Conservation (phyloP, 2,797 vertebrate species). For the Helicolenus hilgendorfi region DNA sequence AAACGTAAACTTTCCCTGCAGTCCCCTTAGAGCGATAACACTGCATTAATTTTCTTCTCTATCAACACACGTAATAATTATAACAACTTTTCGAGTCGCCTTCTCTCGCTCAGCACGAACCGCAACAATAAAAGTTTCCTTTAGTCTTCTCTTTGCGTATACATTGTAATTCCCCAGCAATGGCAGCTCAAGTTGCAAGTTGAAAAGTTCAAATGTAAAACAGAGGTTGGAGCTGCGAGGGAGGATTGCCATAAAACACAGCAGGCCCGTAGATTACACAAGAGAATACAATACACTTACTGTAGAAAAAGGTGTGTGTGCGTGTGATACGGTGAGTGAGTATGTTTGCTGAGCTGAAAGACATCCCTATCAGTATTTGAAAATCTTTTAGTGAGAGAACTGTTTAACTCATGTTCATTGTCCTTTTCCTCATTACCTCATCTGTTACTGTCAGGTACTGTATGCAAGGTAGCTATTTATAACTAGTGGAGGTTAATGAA, state of each 20-base stretch:
- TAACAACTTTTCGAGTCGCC: neutral
- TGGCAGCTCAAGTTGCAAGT: slow-evolving; percentile 65
- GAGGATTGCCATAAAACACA: slow-evolving; percentile 63
- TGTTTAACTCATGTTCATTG: slow-evolving; percentile 48
- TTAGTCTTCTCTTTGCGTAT: slow-evolving; percentile 17
- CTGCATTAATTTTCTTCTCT: slow-evolving; percentile 14
- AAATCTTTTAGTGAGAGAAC: slow-evolving; percentile 42
- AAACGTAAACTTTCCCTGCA: neutral
- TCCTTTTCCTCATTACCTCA: slow-evolving; percentile 65
- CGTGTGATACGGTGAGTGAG: neutral
- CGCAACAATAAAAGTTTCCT: slow-evolving; percentile 26
- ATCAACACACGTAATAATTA: slow-evolving; percentile 1
- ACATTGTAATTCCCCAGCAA: slow-evolving; percentile 59
- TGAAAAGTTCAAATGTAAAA: slow-evolving; percentile 86
- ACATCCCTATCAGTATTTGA: slow-evolving; percentile 47
- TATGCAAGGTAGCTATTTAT: slow-evolving; percentile 75
- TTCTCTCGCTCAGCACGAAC: slow-evolving; percentile 2
- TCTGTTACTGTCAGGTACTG: slow-evolving; percentile 72
- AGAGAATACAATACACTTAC: slow-evolving; percentile 47
- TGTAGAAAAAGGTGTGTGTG: slow-evolving; percentile 22
- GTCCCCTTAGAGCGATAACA: neutral
- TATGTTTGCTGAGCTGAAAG: slow-evolving; percentile 62
- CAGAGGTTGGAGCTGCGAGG: slow-evolving; percentile 61
- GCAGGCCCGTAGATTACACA: slow-evolving; percentile 66
- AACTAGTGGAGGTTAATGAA: slow-evolving; percentile 80